These are phyloP conservation scores for Scaptomyza graminum DNA, from an alignment of 1,140 invertebrate genomes.

Conservation along the genomic window DNA sequence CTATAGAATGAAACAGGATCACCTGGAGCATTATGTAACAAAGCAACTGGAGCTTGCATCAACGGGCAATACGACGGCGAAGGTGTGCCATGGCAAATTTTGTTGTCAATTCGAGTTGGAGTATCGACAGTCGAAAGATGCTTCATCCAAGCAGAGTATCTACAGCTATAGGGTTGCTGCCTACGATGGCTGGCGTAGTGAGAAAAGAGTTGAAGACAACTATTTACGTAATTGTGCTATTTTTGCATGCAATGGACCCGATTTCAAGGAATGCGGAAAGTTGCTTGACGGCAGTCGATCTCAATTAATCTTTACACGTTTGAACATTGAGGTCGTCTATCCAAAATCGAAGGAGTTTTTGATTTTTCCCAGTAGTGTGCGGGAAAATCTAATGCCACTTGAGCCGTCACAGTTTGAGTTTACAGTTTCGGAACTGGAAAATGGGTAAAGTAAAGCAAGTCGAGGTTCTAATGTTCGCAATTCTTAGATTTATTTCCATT, in stretches of 20 bases:
- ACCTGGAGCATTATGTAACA: slow-evolving; percentile 55
- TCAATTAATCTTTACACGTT: slow-evolving; percentile 35
- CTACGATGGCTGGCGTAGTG: slow-evolving; percentile 66
- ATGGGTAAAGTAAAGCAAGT: slow-evolving; percentile 28
- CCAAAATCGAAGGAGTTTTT: slow-evolving; percentile 47
- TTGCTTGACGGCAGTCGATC: slow-evolving; percentile 21
- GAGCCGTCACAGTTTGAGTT: slow-evolving; percentile 58
- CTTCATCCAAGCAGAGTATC: background rate
- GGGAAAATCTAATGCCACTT: slow-evolving; percentile 59
- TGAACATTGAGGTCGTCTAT: slow-evolving; percentile 50
- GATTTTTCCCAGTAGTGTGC: slow-evolving; percentile 56
- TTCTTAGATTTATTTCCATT: background rate
- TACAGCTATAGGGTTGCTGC: slow-evolving; percentile 62
- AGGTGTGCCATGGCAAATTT: slow-evolving; percentile 47
- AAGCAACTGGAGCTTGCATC: slow-evolving; percentile 17
- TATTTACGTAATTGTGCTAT: slow-evolving; percentile 65
- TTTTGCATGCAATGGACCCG: slow-evolving; percentile 59
- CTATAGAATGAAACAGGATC: slow-evolving; percentile 60
- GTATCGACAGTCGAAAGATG: slow-evolving; percentile 11
- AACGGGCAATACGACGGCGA: background rate
- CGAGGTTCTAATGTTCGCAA: background rate
- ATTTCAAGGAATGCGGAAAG: slow-evolving; percentile 58
- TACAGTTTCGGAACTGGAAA: slow-evolving; percentile 10
- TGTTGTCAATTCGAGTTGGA: slow-evolving; percentile 68
- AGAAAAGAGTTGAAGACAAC: slow-evolving; percentile 50